A percentile compares a stretch with the other conserved stretches of the same genome.
Evolutionary conservation across 2,113 vertebrate genomes (phyloP).

Genomic region (Garra rufa): DNA sequence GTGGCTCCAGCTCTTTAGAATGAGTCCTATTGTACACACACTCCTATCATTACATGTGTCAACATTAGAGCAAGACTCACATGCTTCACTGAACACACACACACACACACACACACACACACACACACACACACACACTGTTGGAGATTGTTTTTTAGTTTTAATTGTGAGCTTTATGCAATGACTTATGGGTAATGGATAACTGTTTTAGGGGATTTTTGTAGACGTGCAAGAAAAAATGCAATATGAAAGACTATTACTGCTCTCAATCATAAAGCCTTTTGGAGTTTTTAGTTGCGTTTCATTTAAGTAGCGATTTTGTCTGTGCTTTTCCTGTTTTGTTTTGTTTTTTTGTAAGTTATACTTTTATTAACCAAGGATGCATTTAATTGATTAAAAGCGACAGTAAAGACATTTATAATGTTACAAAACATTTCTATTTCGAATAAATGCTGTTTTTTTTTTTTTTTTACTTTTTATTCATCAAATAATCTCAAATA

Average conservation of each 20-base stretch:
- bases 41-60: constrained; percentile 68
- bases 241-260: background rate
- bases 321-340: too few relatives aligned
- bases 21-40: constrained; percentile 68
- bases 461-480: background rate
- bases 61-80: constrained; percentile 59
- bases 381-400: background rate
- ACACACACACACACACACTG: background rate
- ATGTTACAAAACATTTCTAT: background rate
- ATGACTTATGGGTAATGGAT: background rate
- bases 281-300: background rate
- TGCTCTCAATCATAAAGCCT: background rate
- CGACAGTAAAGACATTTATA: background rate
- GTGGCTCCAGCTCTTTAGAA: constrained; percentile 67
- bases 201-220: background rate
- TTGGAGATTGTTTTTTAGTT: constrained; percentile 6
- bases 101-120: background rate
- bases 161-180: background rate
- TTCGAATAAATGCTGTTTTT: background rate
- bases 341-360: too few relatives aligned
- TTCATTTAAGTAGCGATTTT: background rate
- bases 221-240: background rate
- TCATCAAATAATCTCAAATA: too few relatives aligned
- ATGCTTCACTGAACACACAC: constrained; percentile 52
- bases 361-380: background rate